Evolutionary conservation across 1,140 invertebrate species (phyloP).

Genomic region (Cydia strobilella): DNA sequence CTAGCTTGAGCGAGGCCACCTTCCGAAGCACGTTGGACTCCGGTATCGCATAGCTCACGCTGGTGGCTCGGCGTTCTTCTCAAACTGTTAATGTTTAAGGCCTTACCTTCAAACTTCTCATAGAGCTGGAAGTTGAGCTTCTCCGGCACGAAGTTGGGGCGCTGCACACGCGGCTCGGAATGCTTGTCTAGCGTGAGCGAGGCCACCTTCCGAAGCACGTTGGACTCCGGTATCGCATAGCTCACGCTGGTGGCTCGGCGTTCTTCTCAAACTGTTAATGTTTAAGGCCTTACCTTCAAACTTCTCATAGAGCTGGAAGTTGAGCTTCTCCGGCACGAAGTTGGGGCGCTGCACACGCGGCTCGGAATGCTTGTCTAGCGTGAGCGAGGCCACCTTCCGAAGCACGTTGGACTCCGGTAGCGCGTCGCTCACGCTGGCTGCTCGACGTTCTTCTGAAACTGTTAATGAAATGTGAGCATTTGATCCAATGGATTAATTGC

Average conservation of each 20-base stretch:
- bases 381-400: slow-evolving; percentile 91
- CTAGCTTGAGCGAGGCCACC: slow-evolving; percentile 90
- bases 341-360: slow-evolving; percentile 84
- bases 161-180: slow-evolving; percentile 81
- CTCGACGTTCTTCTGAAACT: slow-evolving; percentile 62
- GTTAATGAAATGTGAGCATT: not conserved
- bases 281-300: slow-evolving; percentile 88
- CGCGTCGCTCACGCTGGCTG: slow-evolving; percentile 66
- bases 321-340: slow-evolving; percentile 90
- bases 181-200: slow-evolving; percentile 88
- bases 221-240: slow-evolving; percentile 79
- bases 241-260: slow-evolving; percentile 65
- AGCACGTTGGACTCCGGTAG: slow-evolving; percentile 84
- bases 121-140: slow-evolving; percentile 91
- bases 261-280: slow-evolving; percentile 46
- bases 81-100: slow-evolving; percentile 35
- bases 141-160: slow-evolving; percentile 89
- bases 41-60: slow-evolving; percentile 60
- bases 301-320: slow-evolving; percentile 91
- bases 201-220: slow-evolving; percentile 90
- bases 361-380: slow-evolving; percentile 84
- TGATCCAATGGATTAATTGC: not conserved
- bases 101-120: slow-evolving; percentile 94
- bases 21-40: slow-evolving; percentile 89
- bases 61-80: slow-evolving; percentile 65